Evolutionary conservation across 2,113 vertebrate species (phyloP).

Genomic region (Elgaria multicarinata): DNA sequence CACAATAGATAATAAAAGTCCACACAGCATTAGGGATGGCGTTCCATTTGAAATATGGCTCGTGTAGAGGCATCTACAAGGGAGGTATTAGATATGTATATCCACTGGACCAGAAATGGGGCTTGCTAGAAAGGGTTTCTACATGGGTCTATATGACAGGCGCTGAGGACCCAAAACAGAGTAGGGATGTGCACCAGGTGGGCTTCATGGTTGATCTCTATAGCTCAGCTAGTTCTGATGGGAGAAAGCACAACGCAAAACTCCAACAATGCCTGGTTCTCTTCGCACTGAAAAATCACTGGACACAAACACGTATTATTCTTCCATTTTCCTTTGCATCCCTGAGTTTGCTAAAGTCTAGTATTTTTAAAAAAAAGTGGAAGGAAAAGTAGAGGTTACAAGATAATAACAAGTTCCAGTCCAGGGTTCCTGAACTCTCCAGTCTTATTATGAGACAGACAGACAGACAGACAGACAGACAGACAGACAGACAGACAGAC

Average conservation of each 20-base stretch:
- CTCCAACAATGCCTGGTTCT: background rate
- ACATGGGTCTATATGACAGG: too few species aligned
- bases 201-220: too few species aligned
- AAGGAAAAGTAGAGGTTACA: too few species aligned
- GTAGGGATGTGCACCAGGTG: too few species aligned
- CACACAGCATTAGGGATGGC: too few species aligned
- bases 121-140: too few species aligned
- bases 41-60: too few species aligned
- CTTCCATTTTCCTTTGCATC: background rate
- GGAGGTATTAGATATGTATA: rapidly evolving
- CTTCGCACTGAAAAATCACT: background rate
- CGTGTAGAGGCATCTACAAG: too few species aligned
- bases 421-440: background rate
- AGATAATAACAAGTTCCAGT: too few species aligned
- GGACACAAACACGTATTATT: background rate
- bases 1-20: background rate
- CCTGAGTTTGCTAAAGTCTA: background rate
- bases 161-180: background rate
- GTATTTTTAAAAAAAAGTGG: background rate
- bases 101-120: background rate
- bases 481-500: too few species aligned
- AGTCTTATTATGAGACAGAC: background rate
- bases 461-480: too few species aligned
- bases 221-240: background rate
- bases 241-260: background rate